These are phyloP conservation scores for Copidosoma aretas DNA, from an alignment of 2,888 invertebrate species.

Conservation along the genomic window DNA sequence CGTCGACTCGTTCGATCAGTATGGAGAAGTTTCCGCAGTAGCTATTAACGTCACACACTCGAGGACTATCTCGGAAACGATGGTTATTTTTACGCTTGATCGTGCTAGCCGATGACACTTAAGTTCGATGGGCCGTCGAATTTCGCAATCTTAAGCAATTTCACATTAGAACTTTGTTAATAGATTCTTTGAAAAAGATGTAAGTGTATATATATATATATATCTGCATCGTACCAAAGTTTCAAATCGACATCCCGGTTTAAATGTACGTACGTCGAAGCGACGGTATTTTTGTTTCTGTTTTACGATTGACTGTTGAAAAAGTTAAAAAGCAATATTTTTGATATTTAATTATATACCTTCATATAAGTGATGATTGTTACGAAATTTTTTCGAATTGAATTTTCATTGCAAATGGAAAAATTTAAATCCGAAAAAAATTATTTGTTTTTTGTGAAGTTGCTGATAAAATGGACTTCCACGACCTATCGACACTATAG, in stretches of 20 bases:
- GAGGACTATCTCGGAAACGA: not conserved
- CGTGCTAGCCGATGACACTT: not conserved
- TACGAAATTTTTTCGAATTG: not conserved
- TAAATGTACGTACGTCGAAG: not conserved
- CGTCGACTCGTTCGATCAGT: constrained; percentile 18
- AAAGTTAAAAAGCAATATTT: not conserved
- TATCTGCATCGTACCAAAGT: too few species aligned
- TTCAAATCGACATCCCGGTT: too few species aligned
- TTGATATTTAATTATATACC: not conserved
- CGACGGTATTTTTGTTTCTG: not conserved
- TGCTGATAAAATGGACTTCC: not conserved
- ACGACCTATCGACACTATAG: not conserved
- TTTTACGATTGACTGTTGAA: not conserved
- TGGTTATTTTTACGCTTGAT: constrained; percentile 5
- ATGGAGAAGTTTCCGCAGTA: not conserved
- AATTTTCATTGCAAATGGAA: not conserved
- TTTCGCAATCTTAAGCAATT: not conserved
- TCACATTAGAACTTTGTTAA: constrained; percentile 11
- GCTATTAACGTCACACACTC: not conserved
- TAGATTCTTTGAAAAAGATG: not conserved
- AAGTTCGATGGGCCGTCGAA: constrained; percentile 13
- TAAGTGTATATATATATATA: not conserved
- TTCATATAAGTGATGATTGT: not conserved
- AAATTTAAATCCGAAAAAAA: not conserved
- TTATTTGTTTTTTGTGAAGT: not conserved